Evolutionary conservation across 2,888 invertebrate species (phyloP).

Genomic region (Ochropleura plecta): DNA sequence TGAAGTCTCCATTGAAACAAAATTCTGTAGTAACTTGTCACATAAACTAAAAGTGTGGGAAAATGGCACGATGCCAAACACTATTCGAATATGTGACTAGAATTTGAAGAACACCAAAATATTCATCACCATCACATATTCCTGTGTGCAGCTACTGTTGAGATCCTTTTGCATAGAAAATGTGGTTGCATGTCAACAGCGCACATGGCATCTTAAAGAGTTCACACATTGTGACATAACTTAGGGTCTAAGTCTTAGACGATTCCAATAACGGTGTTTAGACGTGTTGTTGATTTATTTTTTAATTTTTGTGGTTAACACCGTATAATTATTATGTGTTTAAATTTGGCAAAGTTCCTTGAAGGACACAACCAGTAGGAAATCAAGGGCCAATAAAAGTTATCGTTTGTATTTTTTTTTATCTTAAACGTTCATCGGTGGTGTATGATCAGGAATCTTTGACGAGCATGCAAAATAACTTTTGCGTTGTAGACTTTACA

Average conservation of each 20-base stretch:
- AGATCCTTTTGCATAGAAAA: conserved; percentile 1
- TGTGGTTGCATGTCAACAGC: background rate
- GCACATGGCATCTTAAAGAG: background rate
- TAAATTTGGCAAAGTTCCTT: no score
- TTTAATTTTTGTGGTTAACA: background rate
- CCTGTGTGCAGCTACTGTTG: background rate
- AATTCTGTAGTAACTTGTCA: background rate
- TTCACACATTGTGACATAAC: background rate
- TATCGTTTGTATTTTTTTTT: background rate
- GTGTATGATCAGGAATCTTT: background rate
- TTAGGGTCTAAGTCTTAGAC: background rate
- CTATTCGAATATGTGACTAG: conserved; percentile 48
- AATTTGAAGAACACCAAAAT: conserved; percentile 30
- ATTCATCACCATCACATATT: conserved; percentile 34
- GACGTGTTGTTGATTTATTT: background rate
- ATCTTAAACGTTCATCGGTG: background rate
- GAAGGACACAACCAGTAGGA: no score
- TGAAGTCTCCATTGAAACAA: background rate
- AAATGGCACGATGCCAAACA: conserved; percentile 49
- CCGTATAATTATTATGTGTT: background rate
- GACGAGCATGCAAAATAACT: background rate
- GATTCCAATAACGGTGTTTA: background rate
- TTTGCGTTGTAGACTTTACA: background rate
- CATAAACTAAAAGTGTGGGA: conserved; percentile 16
- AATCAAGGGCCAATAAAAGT: no score